Evolutionary conservation across 1,140 invertebrate genomes (phyloP), one percentile per base, ranked within the genome.

Genomic region (Diorhabda elongata): DNA sequence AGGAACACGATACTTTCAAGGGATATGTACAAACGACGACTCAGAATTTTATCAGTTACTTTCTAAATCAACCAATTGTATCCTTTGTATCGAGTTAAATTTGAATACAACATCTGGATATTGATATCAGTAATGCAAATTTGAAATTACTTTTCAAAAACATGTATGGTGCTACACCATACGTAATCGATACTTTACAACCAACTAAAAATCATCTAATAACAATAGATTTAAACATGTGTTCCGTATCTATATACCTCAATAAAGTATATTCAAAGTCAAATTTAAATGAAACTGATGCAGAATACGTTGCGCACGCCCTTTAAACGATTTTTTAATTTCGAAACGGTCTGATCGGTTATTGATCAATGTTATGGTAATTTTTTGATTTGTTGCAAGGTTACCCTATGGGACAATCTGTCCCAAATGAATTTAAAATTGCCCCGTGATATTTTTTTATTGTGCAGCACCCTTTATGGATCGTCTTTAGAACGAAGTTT

Each of bases 351-450:
- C 57, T 67, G 65, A 60, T 67, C 65, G 65, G 58, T 67, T 67
- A 67, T 67, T 60, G 65, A 67, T 67, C 65, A 67, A 11, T 67
- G 65, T 67, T 67, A 67, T 67, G 65, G 65, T 67, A 67, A 67
- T 67, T 67, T 26, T 67, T n/a, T 59, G 65, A 67, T 67, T 67
- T 67, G 65, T 67, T 67, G 60, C 65, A 67, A 67, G 65, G 65
- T 26, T 43, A 9, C 42, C 58, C 57, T 44, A 59, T 67, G 58
- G 58, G 65, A 58, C 26, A 58, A 43, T 42, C 41, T 67, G 65
- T 58, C 65, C 65, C 57, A 67, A 67, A 67, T 67, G 65, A 67
- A 67, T 67, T 67, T 60, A 44, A 59, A 67, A 67, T 67, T 67
- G 65, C 42, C 43, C 43, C 65, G 65, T 56, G 58, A 67, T 45